phyloP scores from a whole-genome alignment of 2,113 vertebrate genomes.

The Daphoenositta chrysoptera region DNA sequence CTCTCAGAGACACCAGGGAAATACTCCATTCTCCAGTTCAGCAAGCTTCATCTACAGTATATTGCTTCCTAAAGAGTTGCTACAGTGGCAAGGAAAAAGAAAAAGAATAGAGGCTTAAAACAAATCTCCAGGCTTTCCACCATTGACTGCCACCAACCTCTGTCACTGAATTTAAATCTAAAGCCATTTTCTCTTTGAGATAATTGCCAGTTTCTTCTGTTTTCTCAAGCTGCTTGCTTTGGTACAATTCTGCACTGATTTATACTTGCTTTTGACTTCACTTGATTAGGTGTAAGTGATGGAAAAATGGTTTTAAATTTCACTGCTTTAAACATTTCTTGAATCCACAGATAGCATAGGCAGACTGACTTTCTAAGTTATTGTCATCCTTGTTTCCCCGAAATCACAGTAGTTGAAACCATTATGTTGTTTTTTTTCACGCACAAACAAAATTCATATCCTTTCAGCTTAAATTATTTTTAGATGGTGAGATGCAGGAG shows the following conservation, averaged over 20 bases:
- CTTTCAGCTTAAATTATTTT: constrained; percentile 42
- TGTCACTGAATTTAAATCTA: neutral
- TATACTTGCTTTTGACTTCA: neutral
- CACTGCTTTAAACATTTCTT: constrained; percentile 5
- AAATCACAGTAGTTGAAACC: constrained; percentile 20
- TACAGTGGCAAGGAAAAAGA: neutral
- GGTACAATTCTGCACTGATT: neutral
- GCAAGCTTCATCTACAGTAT: constrained; percentile 41
- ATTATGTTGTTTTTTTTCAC: neutral
- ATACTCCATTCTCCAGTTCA: constrained; percentile 44
- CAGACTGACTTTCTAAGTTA: constrained; percentile 37
- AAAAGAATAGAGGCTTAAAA: neutral
- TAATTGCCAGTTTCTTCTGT: neutral
- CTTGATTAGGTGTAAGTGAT: neutral
- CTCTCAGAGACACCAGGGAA: constrained; percentile 55
- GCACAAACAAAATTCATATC: constrained; percentile 41
- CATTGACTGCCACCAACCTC: neutral
- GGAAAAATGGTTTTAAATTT: constrained; percentile 2
- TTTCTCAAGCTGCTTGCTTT: neutral
- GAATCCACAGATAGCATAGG: neutral
- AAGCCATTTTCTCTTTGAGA: neutral
- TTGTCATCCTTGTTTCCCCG: neutral
- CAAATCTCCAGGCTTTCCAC: neutral
- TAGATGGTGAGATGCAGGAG: constrained; percentile 15
- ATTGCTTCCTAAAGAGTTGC: constrained; percentile 39